Percentiles rank a stretch among this genome's conserved stretches.
These are phyloP conservation scores for Eudasyphora cyanicolor DNA, from an alignment of 2,888 invertebrate species.

Conservation along the genomic window DNA sequence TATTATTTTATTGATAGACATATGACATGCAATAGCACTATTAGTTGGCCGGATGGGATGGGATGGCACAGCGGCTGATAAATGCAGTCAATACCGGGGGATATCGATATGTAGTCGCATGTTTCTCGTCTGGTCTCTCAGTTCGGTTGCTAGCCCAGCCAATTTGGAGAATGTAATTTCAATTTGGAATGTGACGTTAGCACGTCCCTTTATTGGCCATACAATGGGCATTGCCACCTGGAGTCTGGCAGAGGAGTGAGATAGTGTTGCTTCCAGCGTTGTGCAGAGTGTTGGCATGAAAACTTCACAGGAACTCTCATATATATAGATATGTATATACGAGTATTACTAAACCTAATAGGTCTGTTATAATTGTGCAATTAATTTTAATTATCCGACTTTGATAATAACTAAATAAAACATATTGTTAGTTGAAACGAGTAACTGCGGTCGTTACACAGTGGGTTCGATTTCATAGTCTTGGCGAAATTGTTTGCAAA, in stretches of 20 bases:
- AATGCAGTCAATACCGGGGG: background rate
- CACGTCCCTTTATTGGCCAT: slow-evolving; percentile 7
- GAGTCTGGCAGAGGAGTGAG: no score
- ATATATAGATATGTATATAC: background rate
- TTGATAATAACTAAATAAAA: slow-evolving; percentile 48
- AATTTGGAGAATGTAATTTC: slow-evolving; percentile 30
- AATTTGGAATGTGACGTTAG: slow-evolving; percentile 19
- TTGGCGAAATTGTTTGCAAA: no score
- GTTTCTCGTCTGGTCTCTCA: background rate
- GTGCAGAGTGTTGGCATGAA: no score
- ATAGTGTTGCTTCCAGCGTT: no score
- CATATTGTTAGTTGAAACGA: background rate
- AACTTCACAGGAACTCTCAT: background rate
- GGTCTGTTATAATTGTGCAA: slow-evolving; percentile 53
- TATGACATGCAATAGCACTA: slow-evolving; percentile 59
- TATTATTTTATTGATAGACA: slow-evolving; percentile 63
- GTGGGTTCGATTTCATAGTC: no score
- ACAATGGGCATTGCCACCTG: background rate
- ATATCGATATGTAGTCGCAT: background rate
- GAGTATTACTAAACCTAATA: slow-evolving; percentile 46
- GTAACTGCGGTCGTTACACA: no score
- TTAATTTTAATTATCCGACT: slow-evolving; percentile 60
- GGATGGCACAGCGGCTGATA: background rate
- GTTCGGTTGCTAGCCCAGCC: background rate
- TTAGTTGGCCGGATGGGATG: slow-evolving; percentile 31